phyloP scores from a whole-genome alignment of 2,888 invertebrate genomes.

The Heliothis peltigera region DNA sequence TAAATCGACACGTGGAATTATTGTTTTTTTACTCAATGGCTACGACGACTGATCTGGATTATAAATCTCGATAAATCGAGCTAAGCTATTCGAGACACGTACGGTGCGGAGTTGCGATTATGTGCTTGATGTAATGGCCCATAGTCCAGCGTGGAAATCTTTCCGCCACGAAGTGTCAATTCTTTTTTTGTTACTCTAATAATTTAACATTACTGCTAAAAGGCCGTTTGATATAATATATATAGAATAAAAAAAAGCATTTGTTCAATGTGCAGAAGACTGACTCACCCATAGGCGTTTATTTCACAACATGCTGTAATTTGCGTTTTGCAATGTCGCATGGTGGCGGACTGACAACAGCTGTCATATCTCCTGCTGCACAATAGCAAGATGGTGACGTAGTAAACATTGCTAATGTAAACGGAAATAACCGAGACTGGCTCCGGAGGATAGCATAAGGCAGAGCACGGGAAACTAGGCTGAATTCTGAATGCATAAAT shows the following conservation, averaged over 20 bases:
- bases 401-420: constrained; percentile 36
- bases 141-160: constrained; percentile 55
- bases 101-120: constrained; percentile 63
- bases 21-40: constrained; percentile 65
- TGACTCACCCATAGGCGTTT: constrained; percentile 40
- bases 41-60: constrained; percentile 66
- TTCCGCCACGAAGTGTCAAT: constrained; percentile 21
- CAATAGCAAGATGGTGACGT: constrained; percentile 43
- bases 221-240: background rate
- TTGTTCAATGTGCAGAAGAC: constrained; percentile 31
- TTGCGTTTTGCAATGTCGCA: constrained; percentile 43
- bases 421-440: constrained; percentile 39
- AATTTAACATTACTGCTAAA: background rate
- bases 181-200: constrained; percentile 2
- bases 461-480: constrained; percentile 43
- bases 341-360: constrained; percentile 27
- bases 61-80: constrained; percentile 74
- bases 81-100: constrained; percentile 78
- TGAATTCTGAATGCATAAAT: constrained; percentile 47
- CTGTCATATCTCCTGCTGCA: constrained; percentile 26
- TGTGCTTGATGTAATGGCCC: constrained; percentile 69
- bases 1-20: constrained; percentile 66
- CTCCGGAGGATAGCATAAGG: constrained; percentile 40
- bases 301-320: constrained; percentile 49
- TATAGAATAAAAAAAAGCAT: constrained; percentile 23